Evolutionary conservation across 2,113 vertebrate genomes (phyloP).

Genomic region (Fukomys damarensis): DNA sequence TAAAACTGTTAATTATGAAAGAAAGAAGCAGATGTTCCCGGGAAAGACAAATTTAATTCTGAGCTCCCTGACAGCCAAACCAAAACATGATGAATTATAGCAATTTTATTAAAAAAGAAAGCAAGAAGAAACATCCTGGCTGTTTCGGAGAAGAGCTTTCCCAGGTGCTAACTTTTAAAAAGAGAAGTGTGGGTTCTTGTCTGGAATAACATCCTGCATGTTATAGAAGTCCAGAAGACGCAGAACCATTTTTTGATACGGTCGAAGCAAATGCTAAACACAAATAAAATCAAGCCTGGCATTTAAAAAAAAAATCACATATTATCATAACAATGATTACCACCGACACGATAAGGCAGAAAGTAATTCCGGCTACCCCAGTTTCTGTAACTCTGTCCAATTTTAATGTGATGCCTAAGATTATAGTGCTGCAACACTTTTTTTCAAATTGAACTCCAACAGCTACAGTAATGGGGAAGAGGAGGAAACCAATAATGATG

Average conservation of each 20-base stretch:
- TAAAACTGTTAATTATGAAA: not conserved
- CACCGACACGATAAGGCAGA: not conserved
- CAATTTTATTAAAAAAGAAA: not conserved
- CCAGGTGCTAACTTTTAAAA: not conserved
- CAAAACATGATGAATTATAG: not conserved
- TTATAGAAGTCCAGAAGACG: not conserved
- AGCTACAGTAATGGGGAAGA: not conserved
- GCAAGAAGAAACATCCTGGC: not conserved
- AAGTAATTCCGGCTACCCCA: not conserved
- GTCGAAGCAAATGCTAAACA: not conserved
- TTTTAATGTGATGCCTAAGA: not conserved
- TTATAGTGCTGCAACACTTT: not conserved
- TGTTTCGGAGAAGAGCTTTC: conserved; percentile 37
- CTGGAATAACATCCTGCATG: not conserved
- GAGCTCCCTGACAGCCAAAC: conserved; percentile 14
- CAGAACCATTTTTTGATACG: not conserved
- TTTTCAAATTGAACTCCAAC: conserved; percentile 13
- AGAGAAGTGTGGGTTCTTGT: not conserved
- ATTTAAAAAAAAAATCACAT: not conserved
- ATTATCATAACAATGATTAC: not conserved
- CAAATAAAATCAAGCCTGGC: not conserved
- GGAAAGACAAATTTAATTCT: conserved; percentile 49
- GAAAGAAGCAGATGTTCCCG: not conserved
- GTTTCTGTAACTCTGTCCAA: not conserved
- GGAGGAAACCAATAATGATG: not conserved